These are phyloP conservation scores for Enteromius treurensis DNA, from an alignment of 2,797 vertebrate genomes.

Conservation along the genomic window DNA sequence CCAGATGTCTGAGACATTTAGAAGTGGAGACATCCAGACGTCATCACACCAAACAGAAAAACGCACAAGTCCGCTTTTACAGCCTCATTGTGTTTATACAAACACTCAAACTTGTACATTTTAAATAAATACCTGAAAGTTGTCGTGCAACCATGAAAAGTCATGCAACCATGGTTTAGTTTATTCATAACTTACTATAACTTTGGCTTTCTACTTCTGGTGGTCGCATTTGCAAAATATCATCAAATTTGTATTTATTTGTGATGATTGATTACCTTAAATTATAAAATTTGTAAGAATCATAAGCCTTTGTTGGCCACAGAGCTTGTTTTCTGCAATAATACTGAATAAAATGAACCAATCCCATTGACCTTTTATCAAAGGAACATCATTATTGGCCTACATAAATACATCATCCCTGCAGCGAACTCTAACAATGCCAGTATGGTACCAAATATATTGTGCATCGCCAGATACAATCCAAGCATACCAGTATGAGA, in stretches of 20 bases:
- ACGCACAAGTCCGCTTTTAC: not conserved
- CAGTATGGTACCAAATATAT: not conserved
- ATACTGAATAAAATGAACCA: not conserved
- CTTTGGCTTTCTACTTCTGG: not conserved
- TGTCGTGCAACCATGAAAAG: not conserved
- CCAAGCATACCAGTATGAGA: slow-evolving; percentile 83
- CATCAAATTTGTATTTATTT: not conserved
- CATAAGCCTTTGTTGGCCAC: not conserved
- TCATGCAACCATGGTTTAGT: not conserved
- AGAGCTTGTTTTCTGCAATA: not conserved
- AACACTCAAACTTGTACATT: not conserved
- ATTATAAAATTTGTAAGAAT: not conserved
- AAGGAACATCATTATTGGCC: not conserved
- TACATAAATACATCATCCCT: not conserved
- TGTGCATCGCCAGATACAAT: not conserved
- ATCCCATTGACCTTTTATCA: not conserved
- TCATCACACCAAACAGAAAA: not conserved
- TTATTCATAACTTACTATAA: not conserved
- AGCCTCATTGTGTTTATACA: not conserved
- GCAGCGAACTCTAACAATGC: not conserved
- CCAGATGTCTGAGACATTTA: not conserved
- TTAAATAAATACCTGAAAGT: not conserved
- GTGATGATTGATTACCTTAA: not conserved
- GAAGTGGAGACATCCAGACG: not conserved
- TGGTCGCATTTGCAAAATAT: not conserved